Conservation (phyloP, 2,113 vertebrate species). For the Girardinichthys multiradiatus region DNA sequence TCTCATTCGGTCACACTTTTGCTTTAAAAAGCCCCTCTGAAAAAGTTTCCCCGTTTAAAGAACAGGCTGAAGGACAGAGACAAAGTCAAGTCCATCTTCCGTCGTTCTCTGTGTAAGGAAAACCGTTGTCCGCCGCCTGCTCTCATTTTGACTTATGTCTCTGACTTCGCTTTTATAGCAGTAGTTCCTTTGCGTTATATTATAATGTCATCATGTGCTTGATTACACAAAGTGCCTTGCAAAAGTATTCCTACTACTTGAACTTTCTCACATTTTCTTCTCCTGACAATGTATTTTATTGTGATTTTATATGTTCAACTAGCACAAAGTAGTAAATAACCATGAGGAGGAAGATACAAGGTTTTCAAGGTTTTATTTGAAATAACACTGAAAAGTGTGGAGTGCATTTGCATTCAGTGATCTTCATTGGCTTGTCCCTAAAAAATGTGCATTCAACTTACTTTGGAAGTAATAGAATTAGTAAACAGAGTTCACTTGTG, state of each 20-base stretch:
- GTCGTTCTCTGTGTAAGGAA: conserved; percentile 77
- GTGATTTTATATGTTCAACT: not conserved
- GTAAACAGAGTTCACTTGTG: no score
- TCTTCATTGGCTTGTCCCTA: not conserved
- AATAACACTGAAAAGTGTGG: not conserved
- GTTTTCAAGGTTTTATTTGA: not conserved
- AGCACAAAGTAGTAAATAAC: not conserved
- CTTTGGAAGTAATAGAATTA: no score
- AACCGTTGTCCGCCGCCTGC: conserved; percentile 18
- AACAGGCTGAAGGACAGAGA: conserved; percentile 75
- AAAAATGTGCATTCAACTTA: not conserved
- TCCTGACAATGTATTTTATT: not conserved
- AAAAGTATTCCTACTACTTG: not conserved
- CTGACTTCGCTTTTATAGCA: conserved; percentile 11
- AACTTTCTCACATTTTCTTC: not conserved
- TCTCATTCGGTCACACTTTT: conserved; percentile 38
- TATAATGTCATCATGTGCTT: not conserved
- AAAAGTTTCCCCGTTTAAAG: conserved; percentile 75
- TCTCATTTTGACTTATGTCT: conserved; percentile 20
- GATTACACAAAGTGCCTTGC: not conserved
- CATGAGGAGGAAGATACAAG: not conserved
- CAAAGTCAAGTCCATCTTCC: conserved; percentile 77
- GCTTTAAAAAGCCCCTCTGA: conserved; percentile 58
- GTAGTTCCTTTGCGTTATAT: not conserved
- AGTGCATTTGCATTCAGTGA: not conserved